Conservation (phyloP, 1,140 invertebrate genomes). For the Trypoxylus dichotomus region DNA sequence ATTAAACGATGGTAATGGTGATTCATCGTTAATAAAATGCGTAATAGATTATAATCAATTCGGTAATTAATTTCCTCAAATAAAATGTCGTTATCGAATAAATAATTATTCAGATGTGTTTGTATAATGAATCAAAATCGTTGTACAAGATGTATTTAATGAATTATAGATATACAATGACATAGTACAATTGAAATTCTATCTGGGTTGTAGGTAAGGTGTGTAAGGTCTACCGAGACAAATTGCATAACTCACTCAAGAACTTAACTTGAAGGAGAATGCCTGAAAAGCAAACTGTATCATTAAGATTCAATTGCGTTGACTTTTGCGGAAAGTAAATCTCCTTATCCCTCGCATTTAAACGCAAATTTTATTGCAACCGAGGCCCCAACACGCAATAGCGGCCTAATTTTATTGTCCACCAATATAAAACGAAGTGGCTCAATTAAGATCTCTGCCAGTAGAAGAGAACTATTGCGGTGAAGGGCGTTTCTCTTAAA, state of each 20-base stretch:
- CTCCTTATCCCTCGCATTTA: not conserved
- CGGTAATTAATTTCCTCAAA: not conserved
- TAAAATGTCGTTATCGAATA: not conserved
- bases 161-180: too few species aligned
- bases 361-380: too few species aligned
- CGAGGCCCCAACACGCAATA: too few species aligned
- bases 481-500: not conserved
- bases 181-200: too few species aligned
- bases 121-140: too few species aligned
- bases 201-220: too few species aligned
- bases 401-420: too few species aligned
- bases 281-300: too few species aligned
- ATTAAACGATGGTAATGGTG: not conserved
- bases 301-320: not conserved
- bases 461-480: not conserved
- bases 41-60: not conserved
- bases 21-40: not conserved
- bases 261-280: too few species aligned
- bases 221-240: too few species aligned
- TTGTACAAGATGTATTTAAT: too few species aligned
- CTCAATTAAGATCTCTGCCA: not conserved
- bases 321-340: not conserved
- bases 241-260: too few species aligned
- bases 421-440: not conserved
- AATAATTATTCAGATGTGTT: not conserved